Evolutionary conservation across 2,113 vertebrate species (phyloP).

Genomic region (Chauna torquata): DNA sequence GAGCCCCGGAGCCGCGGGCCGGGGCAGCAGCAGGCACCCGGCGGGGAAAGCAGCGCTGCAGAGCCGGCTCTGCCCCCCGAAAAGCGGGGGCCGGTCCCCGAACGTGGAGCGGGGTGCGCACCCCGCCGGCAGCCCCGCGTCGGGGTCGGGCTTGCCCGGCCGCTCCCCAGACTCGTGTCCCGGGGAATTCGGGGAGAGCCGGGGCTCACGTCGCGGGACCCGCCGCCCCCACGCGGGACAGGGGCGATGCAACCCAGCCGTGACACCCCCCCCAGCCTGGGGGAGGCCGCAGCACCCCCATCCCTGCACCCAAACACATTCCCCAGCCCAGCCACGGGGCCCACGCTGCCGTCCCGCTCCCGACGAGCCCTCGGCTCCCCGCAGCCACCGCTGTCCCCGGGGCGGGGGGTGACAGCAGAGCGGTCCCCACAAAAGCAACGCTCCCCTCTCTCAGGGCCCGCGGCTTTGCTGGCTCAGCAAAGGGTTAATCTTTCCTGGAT

Average conservation of each 20-base stretch:
- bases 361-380: background rate
- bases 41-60: background rate
- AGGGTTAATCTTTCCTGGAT: slow-evolving; percentile 63
- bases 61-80: background rate
- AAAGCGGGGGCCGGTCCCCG: background rate
- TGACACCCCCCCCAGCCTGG: background rate
- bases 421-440: background rate
- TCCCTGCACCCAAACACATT: background rate
- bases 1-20: background rate
- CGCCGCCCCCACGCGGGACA: background rate
- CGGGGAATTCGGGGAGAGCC: background rate
- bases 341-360: too few species aligned
- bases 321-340: background rate
- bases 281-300: background rate
- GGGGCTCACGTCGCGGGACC: slow-evolving; percentile 41
- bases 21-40: too few species aligned
- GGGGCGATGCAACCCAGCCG: background rate
- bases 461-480: slow-evolving; percentile 4
- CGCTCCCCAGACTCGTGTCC: background rate
- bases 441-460: background rate
- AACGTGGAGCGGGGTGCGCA: accelerated
- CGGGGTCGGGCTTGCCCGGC: background rate
- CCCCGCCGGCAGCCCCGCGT: background rate
- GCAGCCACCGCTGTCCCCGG: background rate
- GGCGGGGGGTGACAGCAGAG: background rate